These are phyloP conservation scores for Dicrostonyx torquatus DNA, from an alignment of 2,797 vertebrate genomes.

Conservation along the genomic window DNA sequence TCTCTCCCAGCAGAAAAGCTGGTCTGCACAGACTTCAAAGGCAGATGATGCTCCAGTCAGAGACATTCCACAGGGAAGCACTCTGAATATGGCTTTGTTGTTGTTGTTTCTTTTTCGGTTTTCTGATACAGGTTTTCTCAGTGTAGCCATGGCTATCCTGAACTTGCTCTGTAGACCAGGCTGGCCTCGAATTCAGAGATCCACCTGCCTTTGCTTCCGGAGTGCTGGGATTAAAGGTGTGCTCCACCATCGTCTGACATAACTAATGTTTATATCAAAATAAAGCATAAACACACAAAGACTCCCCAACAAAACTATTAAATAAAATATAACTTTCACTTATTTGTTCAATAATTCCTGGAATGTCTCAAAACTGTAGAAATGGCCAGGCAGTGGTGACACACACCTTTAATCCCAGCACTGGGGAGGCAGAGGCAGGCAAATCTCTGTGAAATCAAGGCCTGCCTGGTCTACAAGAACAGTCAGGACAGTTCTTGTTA, in stretches of 20 bases:
- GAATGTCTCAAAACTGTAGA: not conserved
- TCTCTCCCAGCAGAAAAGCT: not conserved
- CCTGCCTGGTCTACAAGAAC: too few species aligned
- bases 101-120: not conserved
- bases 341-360: not conserved
- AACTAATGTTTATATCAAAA: slow-evolving; percentile 52
- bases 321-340: slow-evolving; percentile 24
- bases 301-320: not conserved
- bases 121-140: not conserved
- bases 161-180: not conserved
- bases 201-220: not conserved
- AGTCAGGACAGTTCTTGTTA: too few species aligned
- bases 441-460: too few species aligned
- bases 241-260: not conserved
- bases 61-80: slow-evolving; percentile 3
- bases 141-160: too few species aligned
- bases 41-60: not conserved
- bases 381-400: not conserved
- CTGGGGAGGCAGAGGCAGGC: too few species aligned
- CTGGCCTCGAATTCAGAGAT: not conserved
- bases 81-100: not conserved
- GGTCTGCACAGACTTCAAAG: slow-evolving; percentile 42
- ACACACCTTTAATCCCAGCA: too few species aligned
- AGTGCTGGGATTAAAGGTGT: too few species aligned
- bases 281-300: not conserved